Evolutionary conservation across 53 echinoderm and acorn worm species (phyloP), one percentile per base, ranked within the genome.

Genomic region (Temnopleurus reevesii): DNA sequence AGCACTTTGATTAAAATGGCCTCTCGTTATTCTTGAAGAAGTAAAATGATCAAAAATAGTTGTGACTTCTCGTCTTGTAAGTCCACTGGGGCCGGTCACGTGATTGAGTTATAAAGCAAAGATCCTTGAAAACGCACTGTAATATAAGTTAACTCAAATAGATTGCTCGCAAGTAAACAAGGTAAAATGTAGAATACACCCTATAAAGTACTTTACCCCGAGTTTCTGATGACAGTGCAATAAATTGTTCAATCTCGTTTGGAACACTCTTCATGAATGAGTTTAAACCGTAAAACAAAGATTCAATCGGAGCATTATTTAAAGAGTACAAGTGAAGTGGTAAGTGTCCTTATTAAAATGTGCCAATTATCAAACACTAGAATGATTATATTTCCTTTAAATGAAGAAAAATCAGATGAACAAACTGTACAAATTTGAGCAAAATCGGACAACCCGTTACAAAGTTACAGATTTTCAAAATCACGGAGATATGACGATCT

Each of bases 131-230:
- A 71, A 41, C 21, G 9, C n/a, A 38, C 71, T 71, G 8, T 71
- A 71, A 71, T 71, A 71, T 43, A 71, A 19, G 7, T 27, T 71
- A 71, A 71, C 71, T 71, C 71, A 71, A 71, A 71, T 36, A 71
- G 71, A 71, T 71, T 71, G 71, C 71, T 71, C 41, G 23, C 41
- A n/a, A 31, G 63, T 71, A n/a, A 71, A 71, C 71, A 71, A 41
- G 71, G 41, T 71, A 71, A 38, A 21, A 18, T 27, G 38, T n/a
- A 71, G 41, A 17, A 60, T 38, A 43, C 36, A 38, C n/a, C n/a
- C 19, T 71, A 43, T 21, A 41, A 71, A 71, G 71, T 71, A 71
- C 71, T 7, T 43, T 71, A 71, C 43, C 71, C 71, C 71, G 41
- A 71, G 71, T 23, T n/a, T 21, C 2, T 71, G 23, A 38, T 38